Evolutionary conservation across 2,797 vertebrate species (phyloP), one percentile per base, ranked within the genome.

Genomic region (Halcyon smyrnensis): DNA sequence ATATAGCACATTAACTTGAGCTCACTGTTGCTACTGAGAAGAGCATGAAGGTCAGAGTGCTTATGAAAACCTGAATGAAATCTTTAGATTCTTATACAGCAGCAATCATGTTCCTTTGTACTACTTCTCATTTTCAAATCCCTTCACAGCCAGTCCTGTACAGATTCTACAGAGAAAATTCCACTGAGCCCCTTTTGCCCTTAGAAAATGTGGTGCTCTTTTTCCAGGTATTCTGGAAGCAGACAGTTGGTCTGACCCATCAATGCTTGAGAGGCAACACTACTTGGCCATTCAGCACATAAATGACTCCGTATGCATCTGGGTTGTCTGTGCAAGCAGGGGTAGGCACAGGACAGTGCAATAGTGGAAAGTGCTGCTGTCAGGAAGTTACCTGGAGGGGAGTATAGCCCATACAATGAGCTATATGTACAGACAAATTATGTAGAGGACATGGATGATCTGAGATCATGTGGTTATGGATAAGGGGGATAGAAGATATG

Each of bases 321-420:
- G 57, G 25, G 15, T 23, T 81, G 62, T 16, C 2, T 1, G 15
- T 24, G 16, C 18, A 65, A 76, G 16, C 25, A 75, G 27, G 17
- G 10, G 6, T 48, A 37, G 53, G 15, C 32, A 39, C 0, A 0
- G 14, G 17, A 10, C 16, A 48, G 36, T 30, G 12, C 48, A 79
- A 70, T 24, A 84, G 6, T 18, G 67, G 30, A 59, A 94, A 46
- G 8, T 50, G 27, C 3, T 73, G 11, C 34, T 62, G 16, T 12
- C 28, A 32, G 18, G 19, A 84, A 76, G 36, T 27, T 94, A 63
- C 36, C 56, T 48, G 24, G 4, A 73, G 20, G 14, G 12, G 2
- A 69, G n/a, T n/a, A 78, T 7, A 78, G 16, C 10, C 56, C 41
- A 30, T 48, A 48, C 4, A 57, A 21, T 6, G 19, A 87, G 15